Base-by-base conservation (phyloP, 2,113 vertebrate species). In the Chaetura pelagica region DNA sequence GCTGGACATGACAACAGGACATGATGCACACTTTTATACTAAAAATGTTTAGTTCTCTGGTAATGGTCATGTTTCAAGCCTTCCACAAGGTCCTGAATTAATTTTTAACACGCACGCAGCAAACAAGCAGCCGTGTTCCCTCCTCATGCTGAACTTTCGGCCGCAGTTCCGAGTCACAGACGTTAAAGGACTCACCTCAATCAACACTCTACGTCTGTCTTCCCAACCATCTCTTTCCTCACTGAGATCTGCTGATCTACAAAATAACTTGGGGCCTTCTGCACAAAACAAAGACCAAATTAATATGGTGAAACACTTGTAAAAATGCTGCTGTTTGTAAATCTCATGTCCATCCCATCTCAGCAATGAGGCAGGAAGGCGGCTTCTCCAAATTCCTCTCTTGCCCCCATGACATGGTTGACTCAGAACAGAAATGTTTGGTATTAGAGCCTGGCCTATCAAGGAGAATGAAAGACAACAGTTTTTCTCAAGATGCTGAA, bases 181-280 rank as follows among this genome's bases (percentile, higher is more conserved):
- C 9, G 5, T 49, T 46, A 4, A 78, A 57, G 72, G 24, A 95
- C 97, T 97, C 87, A 98, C 98, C 95, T 97, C 96, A 29, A 97
- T 96, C 74, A 98, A 89, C 22, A 79, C 69, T 35, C 89, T 77
- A 72, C 98, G 98, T 87, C 95, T 98, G 62, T 98, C 97, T 93
- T 99, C 98, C 99, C 99, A 99, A 44, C 89, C 61, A 38, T 98
- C 98, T 91, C 88, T 98, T 95, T 98, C 98, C 85, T 98, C 96
- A 85, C 97, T 96, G 51, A 98, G 96, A 38, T 97, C 97, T 38
- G 82, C 58, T 8, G 95, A 90, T 34, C 98, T 98, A 93, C 98
- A 99, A 94, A 99, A 99, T 61, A 97, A 97, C 68, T 86, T 87
- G 11, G 98, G 98, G 23, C 99, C 99, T 69, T 98, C 97, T 98